Base-by-base conservation (phyloP, 2,797 vertebrate genomes). In the Menidia menidia region DNA sequence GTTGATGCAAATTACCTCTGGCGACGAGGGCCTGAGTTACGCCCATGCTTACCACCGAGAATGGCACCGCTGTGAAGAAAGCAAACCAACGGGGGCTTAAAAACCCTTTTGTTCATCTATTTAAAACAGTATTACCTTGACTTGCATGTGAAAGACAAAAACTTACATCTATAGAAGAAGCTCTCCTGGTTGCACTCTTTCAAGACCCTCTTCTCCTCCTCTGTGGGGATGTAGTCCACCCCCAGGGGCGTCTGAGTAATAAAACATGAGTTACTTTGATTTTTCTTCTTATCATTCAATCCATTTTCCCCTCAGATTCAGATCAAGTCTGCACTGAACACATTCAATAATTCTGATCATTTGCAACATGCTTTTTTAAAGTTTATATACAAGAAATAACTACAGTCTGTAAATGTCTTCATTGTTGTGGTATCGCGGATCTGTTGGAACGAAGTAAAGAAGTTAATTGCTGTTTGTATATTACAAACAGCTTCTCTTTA, bases 121-220 rank as follows among this genome's bases (percentile, higher is more conserved):
- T 14, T 43, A 16, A 33, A 15, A 47, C 2, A 51, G 25, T 51
- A 25, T 47, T 14, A n/a, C 44, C 6, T 4, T 51, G 15, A 41
- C 7, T 3, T 51, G 47, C 15, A 4, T 2, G n/a, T 33, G 52
- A 1, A 8, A 33, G 19, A 32, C 51, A 12, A 30, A 35, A 12
- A 93, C 93, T 91, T 89, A 93, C 93, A 90, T 66, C 93, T 91
- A 80, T 91, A 93, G 75, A 82, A 87, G 56, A 94, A 92, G 68
- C 92, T 93, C 79, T 95, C 94, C 0, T 48, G 3, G 67, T 81
- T 93, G 83, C 97, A 99, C 79, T 98, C 95, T 69, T 41, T 90
- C 0, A 98, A 92, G 50, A 97, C 86, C 58, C 75, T 91, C 78
- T 35, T 94, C 91, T 99, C 97, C 8, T 97, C 97, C 2, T 97